Evolutionary conservation across 2,888 invertebrate genomes (phyloP).

Genomic region (Chrysopilus asiliformis): DNA sequence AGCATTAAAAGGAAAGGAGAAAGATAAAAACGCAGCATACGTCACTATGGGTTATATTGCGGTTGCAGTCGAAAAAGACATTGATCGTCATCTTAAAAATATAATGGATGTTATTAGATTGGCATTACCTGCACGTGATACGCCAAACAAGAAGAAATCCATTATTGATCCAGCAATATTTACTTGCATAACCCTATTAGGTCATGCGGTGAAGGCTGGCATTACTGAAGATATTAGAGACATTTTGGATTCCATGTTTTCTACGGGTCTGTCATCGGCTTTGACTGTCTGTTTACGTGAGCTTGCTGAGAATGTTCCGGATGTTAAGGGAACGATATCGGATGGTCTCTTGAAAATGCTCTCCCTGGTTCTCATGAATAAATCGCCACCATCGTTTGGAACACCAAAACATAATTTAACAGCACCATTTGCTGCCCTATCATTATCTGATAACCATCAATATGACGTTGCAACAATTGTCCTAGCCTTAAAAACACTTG

Average conservation of each 20-base stretch:
- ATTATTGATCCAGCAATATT: constrained; percentile 80
- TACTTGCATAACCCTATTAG: constrained; percentile 82
- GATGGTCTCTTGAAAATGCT: constrained; percentile 85
- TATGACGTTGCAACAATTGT: constrained; percentile 73
- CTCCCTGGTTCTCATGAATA: constrained; percentile 80
- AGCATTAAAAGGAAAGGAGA: constrained; percentile 66
- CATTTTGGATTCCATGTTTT: constrained; percentile 81
- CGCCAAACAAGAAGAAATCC: constrained; percentile 58
- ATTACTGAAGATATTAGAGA: constrained; percentile 68
- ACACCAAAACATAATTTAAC: constrained; percentile 48
- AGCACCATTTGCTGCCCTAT: constrained; percentile 31
- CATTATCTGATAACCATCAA: constrained; percentile 33
- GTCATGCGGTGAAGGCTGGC: constrained; percentile 69
- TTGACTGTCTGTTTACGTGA: constrained; percentile 84
- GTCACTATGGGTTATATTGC: constrained; percentile 82
- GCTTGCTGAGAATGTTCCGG: constrained; percentile 75
- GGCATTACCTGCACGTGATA: constrained; percentile 64
- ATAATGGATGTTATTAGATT: constrained; percentile 75
- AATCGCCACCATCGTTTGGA: constrained; percentile 61
- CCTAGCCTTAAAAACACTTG: constrained; percentile 82
- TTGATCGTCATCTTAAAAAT: constrained; percentile 62
- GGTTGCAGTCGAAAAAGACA: constrained; percentile 72
- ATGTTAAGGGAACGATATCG: constrained; percentile 78
- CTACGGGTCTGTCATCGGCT: constrained; percentile 79
- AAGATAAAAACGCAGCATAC: constrained; percentile 77